These are phyloP conservation scores for Dusona sp. DNA, from an alignment of 2,888 invertebrate genomes.

Conservation along the genomic window DNA sequence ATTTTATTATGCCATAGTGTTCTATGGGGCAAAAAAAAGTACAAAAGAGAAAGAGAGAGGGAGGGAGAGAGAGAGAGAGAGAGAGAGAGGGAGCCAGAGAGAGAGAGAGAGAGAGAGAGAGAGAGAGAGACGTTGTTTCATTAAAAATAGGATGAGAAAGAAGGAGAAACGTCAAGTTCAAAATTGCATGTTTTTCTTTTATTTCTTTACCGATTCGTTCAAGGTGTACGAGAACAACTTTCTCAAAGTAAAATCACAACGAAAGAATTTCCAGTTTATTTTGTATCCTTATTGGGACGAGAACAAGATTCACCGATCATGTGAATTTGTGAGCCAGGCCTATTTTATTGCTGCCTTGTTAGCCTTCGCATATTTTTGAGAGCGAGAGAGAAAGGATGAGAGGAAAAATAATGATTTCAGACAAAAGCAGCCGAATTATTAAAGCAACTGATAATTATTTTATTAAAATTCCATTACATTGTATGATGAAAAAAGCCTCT, in stretches of 20 bases:
- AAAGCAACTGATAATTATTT: background rate
- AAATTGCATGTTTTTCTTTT: background rate
- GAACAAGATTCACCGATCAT: slow-evolving; percentile 8
- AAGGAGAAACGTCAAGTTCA: background rate
- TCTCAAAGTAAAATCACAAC: background rate
- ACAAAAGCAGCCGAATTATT: background rate
- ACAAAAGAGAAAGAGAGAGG: too few relatives aligned
- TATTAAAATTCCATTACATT: background rate
- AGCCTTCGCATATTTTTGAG: slow-evolving; percentile 10
- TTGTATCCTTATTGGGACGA: slow-evolving; percentile 1
- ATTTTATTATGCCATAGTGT: too few relatives aligned
- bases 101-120: too few relatives aligned
- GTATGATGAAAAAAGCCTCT: background rate
- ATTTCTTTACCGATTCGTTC: background rate
- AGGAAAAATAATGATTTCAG: background rate
- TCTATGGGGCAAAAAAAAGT: too few relatives aligned
- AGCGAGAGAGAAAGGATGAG: background rate
- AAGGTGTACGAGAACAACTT: slow-evolving; percentile 22
- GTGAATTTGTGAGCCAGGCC: background rate
- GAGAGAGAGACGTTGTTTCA: background rate
- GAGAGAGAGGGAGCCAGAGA: too few relatives aligned
- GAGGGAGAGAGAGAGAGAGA: too few relatives aligned
- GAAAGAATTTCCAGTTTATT: background rate
- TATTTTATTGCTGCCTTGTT: background rate
- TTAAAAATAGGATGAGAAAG: background rate